Conservation (phyloP, 2,797 vertebrate species). For the Parambassis ranga region DNA sequence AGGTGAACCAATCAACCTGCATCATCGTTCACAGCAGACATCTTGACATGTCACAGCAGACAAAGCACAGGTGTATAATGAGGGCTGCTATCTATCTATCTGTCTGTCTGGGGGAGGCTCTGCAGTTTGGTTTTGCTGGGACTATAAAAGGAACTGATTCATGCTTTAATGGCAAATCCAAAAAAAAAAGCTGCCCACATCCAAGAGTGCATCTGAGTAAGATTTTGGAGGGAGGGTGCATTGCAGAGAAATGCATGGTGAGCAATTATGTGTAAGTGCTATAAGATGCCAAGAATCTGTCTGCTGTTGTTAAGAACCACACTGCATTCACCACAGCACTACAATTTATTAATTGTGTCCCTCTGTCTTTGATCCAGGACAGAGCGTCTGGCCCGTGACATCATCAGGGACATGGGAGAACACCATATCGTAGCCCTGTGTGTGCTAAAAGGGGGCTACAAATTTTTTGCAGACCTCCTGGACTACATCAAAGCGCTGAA, state of each 20-base stretch:
- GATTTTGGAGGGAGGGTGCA: background rate
- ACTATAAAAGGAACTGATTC: background rate
- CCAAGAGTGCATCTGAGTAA: conserved; percentile 22
- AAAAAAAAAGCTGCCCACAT: background rate
- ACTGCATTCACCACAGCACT: background rate
- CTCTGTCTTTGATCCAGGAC: conserved; percentile 73
- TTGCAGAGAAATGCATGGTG: background rate
- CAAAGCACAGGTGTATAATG: background rate
- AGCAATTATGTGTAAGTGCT: conserved; percentile 22
- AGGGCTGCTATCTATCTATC: too few species aligned
- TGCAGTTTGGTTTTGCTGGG: background rate
- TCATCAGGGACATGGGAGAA: conserved; percentile 85
- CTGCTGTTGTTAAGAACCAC: background rate
- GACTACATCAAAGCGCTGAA: conserved; percentile 88
- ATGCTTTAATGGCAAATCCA: background rate
- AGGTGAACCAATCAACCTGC: conserved; percentile 66
- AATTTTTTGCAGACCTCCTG: conserved; percentile 89
- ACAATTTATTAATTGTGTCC: background rate
- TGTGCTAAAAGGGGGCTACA: conserved; percentile 89
- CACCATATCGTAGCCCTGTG: conserved; percentile 88
- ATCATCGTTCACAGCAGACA: background rate
- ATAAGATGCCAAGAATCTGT: background rate
- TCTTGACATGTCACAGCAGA: background rate
- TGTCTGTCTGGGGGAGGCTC: background rate
- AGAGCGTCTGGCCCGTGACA: conserved; percentile 86